Evolutionary conservation across 2,888 invertebrate genomes (phyloP).

Genomic region (Eupithecia exiguata): DNA sequence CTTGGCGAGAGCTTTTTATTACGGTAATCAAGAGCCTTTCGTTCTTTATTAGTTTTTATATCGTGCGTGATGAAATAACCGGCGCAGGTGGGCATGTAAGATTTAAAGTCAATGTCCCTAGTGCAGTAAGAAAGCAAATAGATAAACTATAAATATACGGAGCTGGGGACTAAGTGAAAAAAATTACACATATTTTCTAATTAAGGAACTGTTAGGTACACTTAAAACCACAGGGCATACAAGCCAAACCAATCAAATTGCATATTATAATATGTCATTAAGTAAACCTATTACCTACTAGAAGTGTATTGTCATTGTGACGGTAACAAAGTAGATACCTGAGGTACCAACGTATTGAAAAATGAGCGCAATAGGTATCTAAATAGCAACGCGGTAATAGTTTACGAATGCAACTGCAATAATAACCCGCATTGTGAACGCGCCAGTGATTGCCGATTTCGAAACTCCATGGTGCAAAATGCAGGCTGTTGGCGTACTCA

Average conservation of each 20-base stretch:
- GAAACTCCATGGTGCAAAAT: slow-evolving; percentile 52
- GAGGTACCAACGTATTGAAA: slow-evolving; percentile 28
- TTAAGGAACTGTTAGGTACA: neutral
- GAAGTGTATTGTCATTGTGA: neutral
- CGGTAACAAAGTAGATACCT: neutral
- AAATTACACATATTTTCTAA: neutral
- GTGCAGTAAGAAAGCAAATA: neutral
- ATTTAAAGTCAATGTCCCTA: neutral
- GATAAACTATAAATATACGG: neutral
- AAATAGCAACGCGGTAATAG: slow-evolving; percentile 39
- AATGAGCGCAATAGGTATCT: slow-evolving; percentile 31
- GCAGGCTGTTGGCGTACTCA: slow-evolving; percentile 36
- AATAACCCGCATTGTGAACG: slow-evolving; percentile 78
- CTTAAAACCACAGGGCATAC: neutral
- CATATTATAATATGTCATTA: neutral
- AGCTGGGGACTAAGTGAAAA: neutral
- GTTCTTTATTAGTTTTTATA: slow-evolving; percentile 44
- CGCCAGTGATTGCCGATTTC: slow-evolving; percentile 65
- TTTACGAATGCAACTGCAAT: slow-evolving; percentile 67
- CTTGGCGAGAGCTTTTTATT: slow-evolving; percentile 47
- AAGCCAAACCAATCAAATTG: neutral
- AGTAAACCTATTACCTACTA: neutral
- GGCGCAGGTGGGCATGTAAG: slow-evolving; percentile 33
- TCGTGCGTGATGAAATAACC: slow-evolving; percentile 41
- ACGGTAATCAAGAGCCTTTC: slow-evolving; percentile 45